Percentiles rank a stretch among this genome's conserved stretches.
These are phyloP conservation scores for Diarsia mendica DNA, from an alignment of 2,888 invertebrate genomes.

Conservation along the genomic window DNA sequence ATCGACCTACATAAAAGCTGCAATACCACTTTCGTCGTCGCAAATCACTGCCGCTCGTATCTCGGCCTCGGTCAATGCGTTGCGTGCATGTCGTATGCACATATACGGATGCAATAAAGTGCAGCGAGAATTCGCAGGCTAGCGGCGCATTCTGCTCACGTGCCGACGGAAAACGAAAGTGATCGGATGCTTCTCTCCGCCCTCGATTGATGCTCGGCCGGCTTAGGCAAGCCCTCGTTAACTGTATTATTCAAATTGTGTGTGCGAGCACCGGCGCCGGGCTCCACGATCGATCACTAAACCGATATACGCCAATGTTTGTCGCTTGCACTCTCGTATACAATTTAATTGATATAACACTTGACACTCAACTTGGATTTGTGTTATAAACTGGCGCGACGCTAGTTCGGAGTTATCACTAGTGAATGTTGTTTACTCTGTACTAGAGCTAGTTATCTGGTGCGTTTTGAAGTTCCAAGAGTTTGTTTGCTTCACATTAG, in stretches of 20 bases:
- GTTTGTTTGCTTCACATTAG: neutral
- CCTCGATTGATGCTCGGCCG: slow-evolving; percentile 85
- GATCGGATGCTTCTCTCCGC: slow-evolving; percentile 87
- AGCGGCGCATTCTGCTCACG: slow-evolving; percentile 87
- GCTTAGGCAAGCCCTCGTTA: slow-evolving; percentile 86
- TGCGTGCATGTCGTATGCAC: slow-evolving; percentile 88
- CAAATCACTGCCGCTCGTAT: slow-evolving; percentile 88
- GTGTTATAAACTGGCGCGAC: slow-evolving; percentile 64
- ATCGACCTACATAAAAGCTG: slow-evolving; percentile 89
- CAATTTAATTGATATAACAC: slow-evolving; percentile 73
- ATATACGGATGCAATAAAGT: slow-evolving; percentile 89
- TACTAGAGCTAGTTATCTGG: slow-evolving; percentile 1
- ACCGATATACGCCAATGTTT: slow-evolving; percentile 69
- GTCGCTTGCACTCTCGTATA: slow-evolving; percentile 77
- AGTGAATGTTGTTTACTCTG: slow-evolving; percentile 29
- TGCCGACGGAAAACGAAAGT: slow-evolving; percentile 88
- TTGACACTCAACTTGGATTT: slow-evolving; percentile 69
- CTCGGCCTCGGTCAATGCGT: slow-evolving; percentile 90
- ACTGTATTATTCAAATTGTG: slow-evolving; percentile 87
- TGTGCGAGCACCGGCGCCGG: slow-evolving; percentile 71
- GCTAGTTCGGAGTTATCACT: slow-evolving; percentile 27
- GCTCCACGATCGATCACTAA: slow-evolving; percentile 79
- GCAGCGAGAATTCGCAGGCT: slow-evolving; percentile 88
- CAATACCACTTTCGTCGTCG: slow-evolving; percentile 90
- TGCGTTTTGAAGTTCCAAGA: slow-evolving; percentile 13